Evolutionary conservation across 2,113 vertebrate genomes (phyloP).

Genomic region (Oryctolagus cuniculus): mOryCun1.1 NC_091441.1:115625501-115626000

Average conservation of each 20-base stretch:
- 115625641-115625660: not conserved
- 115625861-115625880: constrained; percentile 5
- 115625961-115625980: not conserved
- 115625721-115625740: not conserved
- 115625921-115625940: not conserved
- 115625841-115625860: not conserved
- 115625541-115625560: not conserved
- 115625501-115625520: not conserved
- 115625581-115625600: not conserved
- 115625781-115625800: not conserved
- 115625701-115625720: not conserved
- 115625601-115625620: not conserved
- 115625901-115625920: not conserved
- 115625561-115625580: not conserved
- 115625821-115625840: not conserved
- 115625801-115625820: not conserved
- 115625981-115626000: not conserved
- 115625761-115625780: not conserved
- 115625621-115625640: constrained; percentile 24
- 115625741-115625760: not conserved
- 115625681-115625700: not conserved
- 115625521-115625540: constrained; percentile 6
- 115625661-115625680: not conserved
- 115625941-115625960: not conserved
- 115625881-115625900: not conserved